These are phyloP conservation scores for Montipora foliosa DNA, from an alignment of 64 coral and sea anemone genomes.

Conservation along the genomic window DNA sequence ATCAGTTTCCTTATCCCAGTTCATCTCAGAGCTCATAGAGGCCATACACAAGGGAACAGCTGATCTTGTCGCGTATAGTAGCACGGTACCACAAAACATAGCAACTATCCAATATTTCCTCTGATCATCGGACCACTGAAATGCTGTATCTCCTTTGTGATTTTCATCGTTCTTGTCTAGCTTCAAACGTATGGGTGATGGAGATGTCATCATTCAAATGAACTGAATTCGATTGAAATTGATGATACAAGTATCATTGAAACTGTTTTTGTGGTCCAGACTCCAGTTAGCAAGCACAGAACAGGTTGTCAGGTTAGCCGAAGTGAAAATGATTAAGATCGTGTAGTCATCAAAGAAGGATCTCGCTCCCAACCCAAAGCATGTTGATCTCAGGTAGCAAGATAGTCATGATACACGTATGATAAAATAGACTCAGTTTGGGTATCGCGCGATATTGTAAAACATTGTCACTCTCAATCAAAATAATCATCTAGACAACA, in stretches of 20 bases:
- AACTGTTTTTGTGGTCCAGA: neutral
- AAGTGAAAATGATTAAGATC: neutral
- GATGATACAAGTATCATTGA: neutral
- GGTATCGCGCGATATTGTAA: too few species aligned
- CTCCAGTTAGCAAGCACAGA: too few species aligned
- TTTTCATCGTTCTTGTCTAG: neutral
- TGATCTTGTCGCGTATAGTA: constrained; percentile 59
- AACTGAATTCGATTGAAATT: neutral
- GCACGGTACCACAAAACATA: constrained; percentile 69
- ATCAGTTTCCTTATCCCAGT: constrained; percentile 69
- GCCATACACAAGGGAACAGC: constrained; percentile 74
- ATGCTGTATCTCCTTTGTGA: constrained; percentile 11
- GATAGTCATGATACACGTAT: neutral
- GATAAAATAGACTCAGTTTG: neutral
- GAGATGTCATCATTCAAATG: neutral
- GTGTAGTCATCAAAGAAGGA: neutral
- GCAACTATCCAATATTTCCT: constrained; percentile 57
- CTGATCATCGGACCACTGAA: constrained; percentile 23
- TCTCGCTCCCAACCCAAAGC: neutral
- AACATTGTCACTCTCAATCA: too few species aligned
- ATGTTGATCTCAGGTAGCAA: neutral
- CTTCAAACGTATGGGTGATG: constrained; percentile 1
- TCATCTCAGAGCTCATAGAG: constrained; percentile 62
- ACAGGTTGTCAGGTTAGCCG: too few species aligned
- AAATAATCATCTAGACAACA: too few species aligned